These are phyloP conservation scores for Phasia obesa DNA, from an alignment of 2,888 invertebrate genomes.

Conservation along the genomic window DNA sequence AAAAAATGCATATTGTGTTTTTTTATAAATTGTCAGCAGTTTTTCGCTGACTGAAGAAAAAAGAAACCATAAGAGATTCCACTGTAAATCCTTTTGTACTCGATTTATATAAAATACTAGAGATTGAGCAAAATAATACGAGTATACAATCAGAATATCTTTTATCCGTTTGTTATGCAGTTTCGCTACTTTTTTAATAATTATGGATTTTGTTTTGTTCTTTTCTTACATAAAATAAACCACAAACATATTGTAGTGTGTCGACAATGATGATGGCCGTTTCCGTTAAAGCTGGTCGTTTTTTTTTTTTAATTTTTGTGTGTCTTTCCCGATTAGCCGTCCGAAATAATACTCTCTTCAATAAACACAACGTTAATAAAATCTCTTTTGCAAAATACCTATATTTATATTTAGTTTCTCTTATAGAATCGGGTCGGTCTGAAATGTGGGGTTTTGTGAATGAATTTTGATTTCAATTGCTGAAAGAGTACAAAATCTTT, in stretches of 20 bases:
- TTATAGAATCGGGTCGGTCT: conserved; percentile 9
- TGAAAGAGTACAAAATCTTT: conserved; percentile 29
- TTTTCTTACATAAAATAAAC: conserved; percentile 75
- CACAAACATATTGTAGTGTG: conserved; percentile 76
- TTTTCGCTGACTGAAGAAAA: conserved; percentile 34
- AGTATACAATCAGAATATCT: conserved; percentile 29
- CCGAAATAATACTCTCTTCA: conserved; percentile 50
- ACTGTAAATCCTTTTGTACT: conserved; percentile 21
- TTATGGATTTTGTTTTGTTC: conserved; percentile 56
- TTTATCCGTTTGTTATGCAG: conserved; percentile 58
- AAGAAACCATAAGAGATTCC: conserved; percentile 14
- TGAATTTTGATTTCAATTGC: conserved; percentile 61
- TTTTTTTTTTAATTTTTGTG: conserved; percentile 6
- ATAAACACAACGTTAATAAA: conserved; percentile 28
- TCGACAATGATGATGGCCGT: conserved; percentile 81
- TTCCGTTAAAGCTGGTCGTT: conserved; percentile 76
- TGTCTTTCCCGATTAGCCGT: conserved; percentile 36
- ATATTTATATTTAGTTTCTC: conserved; percentile 7
- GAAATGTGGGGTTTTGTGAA: conserved; percentile 63
- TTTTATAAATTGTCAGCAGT: conserved; percentile 28
- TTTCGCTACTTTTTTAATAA: conserved; percentile 20
- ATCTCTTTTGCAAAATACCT: conserved; percentile 16
- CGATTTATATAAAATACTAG: neutral
- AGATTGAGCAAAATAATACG: conserved; percentile 22
- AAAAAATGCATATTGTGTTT: conserved; percentile 57